Evolutionary conservation across 2,113 vertebrate genomes (phyloP), one percentile per base, ranked within the genome.

Genomic region (Semnornis frantzii): DNA sequence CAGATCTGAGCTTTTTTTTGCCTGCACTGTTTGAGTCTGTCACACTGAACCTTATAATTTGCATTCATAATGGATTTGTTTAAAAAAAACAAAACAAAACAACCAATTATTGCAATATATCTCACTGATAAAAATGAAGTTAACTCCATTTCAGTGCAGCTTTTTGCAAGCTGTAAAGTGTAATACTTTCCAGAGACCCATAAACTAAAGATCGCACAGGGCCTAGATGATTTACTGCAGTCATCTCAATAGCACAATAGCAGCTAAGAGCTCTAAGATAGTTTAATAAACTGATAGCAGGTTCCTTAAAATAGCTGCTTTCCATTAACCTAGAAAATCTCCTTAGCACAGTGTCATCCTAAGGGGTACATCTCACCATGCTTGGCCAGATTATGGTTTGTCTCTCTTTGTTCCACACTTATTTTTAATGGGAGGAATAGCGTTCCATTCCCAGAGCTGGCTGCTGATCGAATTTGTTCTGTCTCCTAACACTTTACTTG

Each of bases 361-460:
- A 54, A 74, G 12, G 19, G 28, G 12, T 37, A 24, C 1, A 1
- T 18, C 39, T 62, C 16, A 9, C 46, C 15, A 4, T 5, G 7
- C 76, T 24, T 10, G 20, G 15, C 31, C 42, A 34, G 48, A 31
- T 57, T 20, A 39, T 0, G 1, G 7, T 23, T 60, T 0, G 0
- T 48, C 2, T 60, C 42, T 80, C 6, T 39, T 75, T 46, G 6
- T 72, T 85, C 34, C 82, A 59, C 46, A 82, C 28, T 85, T 87
- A 15, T 31, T 87, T 24, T 23, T 42, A 46, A 66, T 8, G 12
- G 16, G 15, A 89, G 28, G 34, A 34, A 73, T 63, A 42, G 12
- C 3, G 1, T 44, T 63, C 44, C 31, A 18, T 10, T 64, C 21
- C 21, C 60, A 77, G 12, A 60, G 15, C n/a, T 33, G 28, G 12